Evolutionary conservation across 1,140 invertebrate species (phyloP).

Genomic region (Scaptomyza hsui): DNA sequence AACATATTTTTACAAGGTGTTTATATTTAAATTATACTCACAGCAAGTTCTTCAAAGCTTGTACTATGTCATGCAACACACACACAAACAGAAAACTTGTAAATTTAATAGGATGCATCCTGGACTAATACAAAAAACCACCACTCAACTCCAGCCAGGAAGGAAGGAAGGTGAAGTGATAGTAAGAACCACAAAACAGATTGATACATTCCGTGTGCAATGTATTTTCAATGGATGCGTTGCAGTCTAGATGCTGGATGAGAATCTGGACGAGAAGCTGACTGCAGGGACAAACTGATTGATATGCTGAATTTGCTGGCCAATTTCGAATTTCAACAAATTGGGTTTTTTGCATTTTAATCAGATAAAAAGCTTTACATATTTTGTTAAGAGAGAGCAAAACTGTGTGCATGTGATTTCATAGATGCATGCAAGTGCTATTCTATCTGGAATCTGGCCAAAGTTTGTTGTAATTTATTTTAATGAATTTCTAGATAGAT

Average conservation of each 20-base stretch:
- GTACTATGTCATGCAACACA: not conserved
- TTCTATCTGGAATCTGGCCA: conserved; percentile 36
- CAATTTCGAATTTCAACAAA: conserved; percentile 71
- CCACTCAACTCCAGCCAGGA: conserved; percentile 4
- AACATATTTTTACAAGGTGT: too few relatives aligned
- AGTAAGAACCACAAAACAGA: conserved; percentile 69
- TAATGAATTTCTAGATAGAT: conserved; percentile 59
- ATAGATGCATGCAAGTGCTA: not conserved
- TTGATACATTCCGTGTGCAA: conserved; percentile 76
- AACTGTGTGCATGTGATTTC: not conserved
- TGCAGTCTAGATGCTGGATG: conserved; percentile 10
- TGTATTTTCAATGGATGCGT: conserved; percentile 48
- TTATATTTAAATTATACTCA: too few relatives aligned
- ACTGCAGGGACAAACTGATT: conserved; percentile 53
- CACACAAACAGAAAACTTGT: conserved; percentile 11
- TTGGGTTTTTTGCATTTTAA: conserved; percentile 74
- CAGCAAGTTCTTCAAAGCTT: too few relatives aligned
- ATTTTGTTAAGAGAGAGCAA: conserved; percentile 12
- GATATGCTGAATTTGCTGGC: conserved; percentile 65
- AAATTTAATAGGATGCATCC: conserved; percentile 36
- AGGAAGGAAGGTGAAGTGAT: not conserved
- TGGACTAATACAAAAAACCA: conserved; percentile 23
- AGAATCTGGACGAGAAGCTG: conserved; percentile 10
- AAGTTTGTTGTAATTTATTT: conserved; percentile 49
- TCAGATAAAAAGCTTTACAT: conserved; percentile 71